phyloP scores from a whole-genome alignment of 1,140 invertebrate genomes.

The Leguminivora glycinivorella region DNA sequence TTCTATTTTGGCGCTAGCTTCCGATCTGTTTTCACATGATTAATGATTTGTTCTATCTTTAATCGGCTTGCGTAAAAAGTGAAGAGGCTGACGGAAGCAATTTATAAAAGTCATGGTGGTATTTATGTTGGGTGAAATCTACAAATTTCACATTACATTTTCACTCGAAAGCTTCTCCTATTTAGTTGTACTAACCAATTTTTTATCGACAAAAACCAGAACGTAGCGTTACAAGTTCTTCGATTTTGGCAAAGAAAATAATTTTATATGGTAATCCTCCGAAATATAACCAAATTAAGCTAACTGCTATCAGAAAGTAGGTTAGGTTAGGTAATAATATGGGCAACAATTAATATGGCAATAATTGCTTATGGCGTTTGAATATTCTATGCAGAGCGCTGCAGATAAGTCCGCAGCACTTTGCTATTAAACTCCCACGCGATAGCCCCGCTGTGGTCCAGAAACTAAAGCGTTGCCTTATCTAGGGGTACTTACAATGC shows the following conservation, averaged over 20 bases:
- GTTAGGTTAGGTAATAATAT: too few relatives aligned
- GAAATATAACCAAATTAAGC: not conserved
- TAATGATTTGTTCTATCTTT: not conserved
- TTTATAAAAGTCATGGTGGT: not conserved
- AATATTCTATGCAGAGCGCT: too few relatives aligned
- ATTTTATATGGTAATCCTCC: not conserved
- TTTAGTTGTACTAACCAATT: too few relatives aligned
- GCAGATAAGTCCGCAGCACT: constrained; percentile 1
- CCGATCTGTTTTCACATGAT: not conserved
- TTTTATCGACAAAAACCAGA: not conserved
- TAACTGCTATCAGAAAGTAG: too few relatives aligned
- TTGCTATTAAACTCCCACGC: constrained; percentile 3
- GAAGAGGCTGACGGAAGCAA: not conserved
- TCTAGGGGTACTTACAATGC: not conserved
- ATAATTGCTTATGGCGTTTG: too few relatives aligned
- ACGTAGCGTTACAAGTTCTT: not conserved
- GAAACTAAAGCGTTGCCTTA: not conserved
- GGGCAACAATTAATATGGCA: too few relatives aligned
- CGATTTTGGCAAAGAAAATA: not conserved
- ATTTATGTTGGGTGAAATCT: too few relatives aligned
- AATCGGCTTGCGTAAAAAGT: not conserved
- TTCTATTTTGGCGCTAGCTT: not conserved
- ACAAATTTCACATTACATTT: too few relatives aligned
- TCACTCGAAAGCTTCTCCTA: too few relatives aligned
- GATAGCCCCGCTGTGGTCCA: constrained; percentile 1